Evolutionary conservation across 2,113 vertebrate species (phyloP).

Genomic region (Apistogramma diplotaenia): DNA sequence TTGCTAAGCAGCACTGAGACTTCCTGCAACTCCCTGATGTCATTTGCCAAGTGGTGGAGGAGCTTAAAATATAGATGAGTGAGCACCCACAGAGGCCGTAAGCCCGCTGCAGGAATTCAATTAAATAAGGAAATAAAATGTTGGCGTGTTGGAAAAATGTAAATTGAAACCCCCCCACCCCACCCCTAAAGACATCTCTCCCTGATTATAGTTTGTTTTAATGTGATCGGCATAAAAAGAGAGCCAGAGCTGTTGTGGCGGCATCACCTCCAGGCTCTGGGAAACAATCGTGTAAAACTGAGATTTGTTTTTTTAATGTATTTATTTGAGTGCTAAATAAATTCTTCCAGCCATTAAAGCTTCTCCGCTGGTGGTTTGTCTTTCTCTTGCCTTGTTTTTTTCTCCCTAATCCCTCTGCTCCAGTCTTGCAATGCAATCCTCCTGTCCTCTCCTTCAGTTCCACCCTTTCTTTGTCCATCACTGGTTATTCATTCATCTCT

Average conservation of each 20-base stretch:
- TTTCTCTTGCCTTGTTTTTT: neutral
- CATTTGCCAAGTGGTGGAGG: constrained; percentile 44
- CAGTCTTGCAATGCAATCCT: neutral
- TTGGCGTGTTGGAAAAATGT: neutral
- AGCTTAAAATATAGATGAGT: constrained; percentile 31
- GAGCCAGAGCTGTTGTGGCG: neutral
- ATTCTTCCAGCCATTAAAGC: neutral
- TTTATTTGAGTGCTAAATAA: neutral
- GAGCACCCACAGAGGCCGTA: neutral
- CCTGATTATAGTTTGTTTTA: neutral
- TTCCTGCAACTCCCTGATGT: constrained; percentile 44
- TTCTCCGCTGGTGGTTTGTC: neutral
- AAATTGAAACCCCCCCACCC: neutral
- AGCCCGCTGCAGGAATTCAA: neutral
- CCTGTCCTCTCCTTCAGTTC: neutral
- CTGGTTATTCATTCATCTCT: neutral
- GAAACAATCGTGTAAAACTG: neutral
- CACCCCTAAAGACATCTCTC: neutral
- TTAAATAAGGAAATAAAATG: constrained; percentile 3
- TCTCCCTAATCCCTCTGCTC: neutral
- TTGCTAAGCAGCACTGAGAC: neutral
- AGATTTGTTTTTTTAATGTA: neutral
- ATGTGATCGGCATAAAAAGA: neutral
- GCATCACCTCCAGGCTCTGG: neutral
- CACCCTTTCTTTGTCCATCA: neutral